Conservation (phyloP, 1,140 invertebrate species). For the Leptinotarsa lineolata region DNA sequence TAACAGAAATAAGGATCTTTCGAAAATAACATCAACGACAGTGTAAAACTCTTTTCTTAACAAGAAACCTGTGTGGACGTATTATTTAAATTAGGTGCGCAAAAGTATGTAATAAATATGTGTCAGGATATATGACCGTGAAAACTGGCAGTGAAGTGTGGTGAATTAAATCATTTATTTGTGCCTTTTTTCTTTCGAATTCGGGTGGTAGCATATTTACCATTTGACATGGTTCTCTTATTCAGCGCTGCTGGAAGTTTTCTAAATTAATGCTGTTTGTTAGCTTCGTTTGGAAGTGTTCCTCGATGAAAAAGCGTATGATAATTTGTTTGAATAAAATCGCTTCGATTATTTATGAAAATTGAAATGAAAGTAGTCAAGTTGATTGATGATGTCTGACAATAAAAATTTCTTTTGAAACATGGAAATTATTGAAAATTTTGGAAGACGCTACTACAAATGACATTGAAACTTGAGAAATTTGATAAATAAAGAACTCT, state of each 20-base stretch:
- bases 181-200: conserved; percentile 32
- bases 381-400: too few species aligned
- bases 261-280: background rate
- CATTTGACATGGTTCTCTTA: conserved; percentile 27
- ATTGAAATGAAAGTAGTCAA: too few species aligned
- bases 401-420: too few species aligned
- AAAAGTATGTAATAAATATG: conserved; percentile 36
- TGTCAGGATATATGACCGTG: conserved; percentile 35
- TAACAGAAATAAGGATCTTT: too few species aligned
- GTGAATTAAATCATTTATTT: conserved; percentile 39
- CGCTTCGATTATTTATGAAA: too few species aligned
- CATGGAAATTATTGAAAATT: too few species aligned
- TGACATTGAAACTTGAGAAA: too few species aligned
- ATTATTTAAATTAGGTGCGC: conserved; percentile 36
- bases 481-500: too few species aligned
- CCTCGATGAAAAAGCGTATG: too few species aligned
- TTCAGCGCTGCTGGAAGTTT: conserved; percentile 15
- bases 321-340: too few species aligned
- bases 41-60: background rate
- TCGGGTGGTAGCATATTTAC: conserved; percentile 36
- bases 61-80: conserved; percentile 10
- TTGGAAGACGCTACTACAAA: too few species aligned
- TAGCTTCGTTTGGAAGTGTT: background rate
- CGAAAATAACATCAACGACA: background rate
- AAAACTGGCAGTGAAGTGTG: conserved; percentile 36